Percentiles rank a stretch among this genome's conserved stretches.
These are phyloP conservation scores for Oplegnathus fasciatus DNA, from an alignment of 2,113 vertebrate species.

Conservation along the genomic window DNA sequence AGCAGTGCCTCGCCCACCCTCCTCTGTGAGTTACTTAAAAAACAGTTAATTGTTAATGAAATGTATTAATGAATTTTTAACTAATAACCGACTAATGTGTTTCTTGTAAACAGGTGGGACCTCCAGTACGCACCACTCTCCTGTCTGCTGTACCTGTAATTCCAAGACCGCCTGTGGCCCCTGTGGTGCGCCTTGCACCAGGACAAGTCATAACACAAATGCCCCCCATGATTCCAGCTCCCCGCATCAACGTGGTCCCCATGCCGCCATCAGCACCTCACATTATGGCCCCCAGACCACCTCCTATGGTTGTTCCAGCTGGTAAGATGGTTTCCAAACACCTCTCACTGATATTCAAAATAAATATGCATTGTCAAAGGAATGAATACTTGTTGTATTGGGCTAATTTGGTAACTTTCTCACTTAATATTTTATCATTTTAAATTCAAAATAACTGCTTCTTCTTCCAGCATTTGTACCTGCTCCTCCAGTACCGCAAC, in stretches of 20 bases:
- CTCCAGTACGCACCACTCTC: slow-evolving; percentile 92
- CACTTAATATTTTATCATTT: neutral
- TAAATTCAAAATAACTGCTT: slow-evolving; percentile 12
- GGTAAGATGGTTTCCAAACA: slow-evolving; percentile 80
- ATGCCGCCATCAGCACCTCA: slow-evolving; percentile 93
- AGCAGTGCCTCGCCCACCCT: slow-evolving; percentile 85
- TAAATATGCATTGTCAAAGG: neutral
- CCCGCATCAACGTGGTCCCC: slow-evolving; percentile 95
- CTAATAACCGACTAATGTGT: neutral
- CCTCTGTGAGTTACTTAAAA: slow-evolving; percentile 71
- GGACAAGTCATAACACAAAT: slow-evolving; percentile 93
- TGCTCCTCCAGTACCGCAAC: slow-evolving; percentile 92
- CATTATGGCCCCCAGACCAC: slow-evolving; percentile 94
- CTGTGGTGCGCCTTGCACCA: slow-evolving; percentile 91
- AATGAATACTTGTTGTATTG: neutral
- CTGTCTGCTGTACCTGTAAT: slow-evolving; percentile 94
- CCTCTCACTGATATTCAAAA: neutral
- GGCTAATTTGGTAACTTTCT: neutral
- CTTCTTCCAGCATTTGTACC: slow-evolving; percentile 92
- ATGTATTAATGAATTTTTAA: neutral
- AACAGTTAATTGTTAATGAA: neutral
- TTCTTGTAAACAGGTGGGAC: slow-evolving; percentile 86
- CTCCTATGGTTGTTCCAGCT: slow-evolving; percentile 96
- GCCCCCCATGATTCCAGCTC: slow-evolving; percentile 94
- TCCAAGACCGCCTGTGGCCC: slow-evolving; percentile 91